Evolutionary conservation across 2,797 vertebrate genomes (phyloP).

Genomic region (Xiphorhynchus erythropygius): DNA sequence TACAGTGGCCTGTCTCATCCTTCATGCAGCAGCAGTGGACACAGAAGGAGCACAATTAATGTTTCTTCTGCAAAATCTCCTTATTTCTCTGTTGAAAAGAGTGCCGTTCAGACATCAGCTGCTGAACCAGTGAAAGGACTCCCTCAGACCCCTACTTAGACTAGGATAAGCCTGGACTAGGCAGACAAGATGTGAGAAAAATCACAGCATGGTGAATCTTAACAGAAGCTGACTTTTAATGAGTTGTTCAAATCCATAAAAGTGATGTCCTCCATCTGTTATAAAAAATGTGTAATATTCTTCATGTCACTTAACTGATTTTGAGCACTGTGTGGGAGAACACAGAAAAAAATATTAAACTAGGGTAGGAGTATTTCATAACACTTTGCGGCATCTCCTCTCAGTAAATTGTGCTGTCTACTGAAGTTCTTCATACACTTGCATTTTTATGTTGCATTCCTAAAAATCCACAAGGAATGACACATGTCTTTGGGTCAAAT

Average conservation of each 20-base stretch:
- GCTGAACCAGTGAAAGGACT: neutral
- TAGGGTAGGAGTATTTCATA: conserved; percentile 24
- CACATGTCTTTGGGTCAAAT: neutral
- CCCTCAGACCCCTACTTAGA: neutral
- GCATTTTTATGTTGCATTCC: neutral
- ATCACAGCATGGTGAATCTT: neutral
- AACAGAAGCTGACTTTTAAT: conserved; percentile 6
- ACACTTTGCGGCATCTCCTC: neutral
- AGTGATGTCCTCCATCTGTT: conserved; percentile 30
- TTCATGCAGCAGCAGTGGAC: neutral
- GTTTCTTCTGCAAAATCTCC: neutral
- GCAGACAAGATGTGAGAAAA: neutral
- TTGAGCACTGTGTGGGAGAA: conserved; percentile 38
- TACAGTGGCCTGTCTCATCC: neutral
- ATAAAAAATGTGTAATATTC: neutral
- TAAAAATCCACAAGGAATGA: neutral
- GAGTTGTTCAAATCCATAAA: conserved; percentile 17
- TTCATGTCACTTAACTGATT: conserved; percentile 29
- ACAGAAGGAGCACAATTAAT: neutral
- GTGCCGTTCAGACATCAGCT: neutral
- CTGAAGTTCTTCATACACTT: neutral
- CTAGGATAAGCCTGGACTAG: neutral
- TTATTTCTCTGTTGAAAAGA: neutral
- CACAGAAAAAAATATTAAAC: conserved; percentile 22
- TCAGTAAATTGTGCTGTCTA: neutral